These are phyloP conservation scores for Archivesica marissinica DNA, from an alignment of 1,140 invertebrate species.

Conservation along the genomic window DNA sequence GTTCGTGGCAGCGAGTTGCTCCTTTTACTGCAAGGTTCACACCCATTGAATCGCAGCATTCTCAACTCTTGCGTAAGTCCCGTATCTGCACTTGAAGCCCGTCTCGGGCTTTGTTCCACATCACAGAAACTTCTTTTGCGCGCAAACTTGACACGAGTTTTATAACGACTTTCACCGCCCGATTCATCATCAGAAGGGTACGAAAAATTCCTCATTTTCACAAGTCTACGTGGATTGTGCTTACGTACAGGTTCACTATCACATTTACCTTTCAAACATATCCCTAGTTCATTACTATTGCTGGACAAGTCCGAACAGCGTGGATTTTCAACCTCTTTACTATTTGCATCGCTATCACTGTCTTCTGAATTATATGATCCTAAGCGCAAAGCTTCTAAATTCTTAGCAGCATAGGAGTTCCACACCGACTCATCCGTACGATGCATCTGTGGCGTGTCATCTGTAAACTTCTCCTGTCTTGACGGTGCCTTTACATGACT, in stretches of 20 bases:
- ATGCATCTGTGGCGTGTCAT: slow-evolving; percentile 79
- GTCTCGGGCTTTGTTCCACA: slow-evolving; percentile 65
- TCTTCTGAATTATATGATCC: slow-evolving; percentile 76
- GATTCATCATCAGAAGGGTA: slow-evolving; percentile 71
- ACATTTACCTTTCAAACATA: slow-evolving; percentile 4
- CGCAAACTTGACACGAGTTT: slow-evolving; percentile 19
- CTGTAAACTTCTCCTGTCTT: slow-evolving; percentile 69
- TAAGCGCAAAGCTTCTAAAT: slow-evolving; percentile 75
- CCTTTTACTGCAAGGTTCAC: slow-evolving; percentile 73
- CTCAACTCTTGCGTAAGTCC: slow-evolving; percentile 74
- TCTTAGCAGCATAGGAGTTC: slow-evolving; percentile 77
- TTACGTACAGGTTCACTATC: not conserved
- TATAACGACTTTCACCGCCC: slow-evolving; percentile 26
- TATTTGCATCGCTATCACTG: slow-evolving; percentile 59
- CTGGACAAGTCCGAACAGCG: not conserved
- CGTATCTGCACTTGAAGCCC: slow-evolving; percentile 41
- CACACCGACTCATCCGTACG: slow-evolving; percentile 75
- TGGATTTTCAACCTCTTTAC: slow-evolving; percentile 39
- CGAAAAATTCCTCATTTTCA: slow-evolving; percentile 49
- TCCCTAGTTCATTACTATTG: not conserved
- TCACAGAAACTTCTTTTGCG: slow-evolving; percentile 69
- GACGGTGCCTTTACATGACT: slow-evolving; percentile 75
- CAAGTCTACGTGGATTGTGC: slow-evolving; percentile 19
- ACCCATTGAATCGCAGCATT: slow-evolving; percentile 63
- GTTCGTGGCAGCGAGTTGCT: slow-evolving; percentile 57